Evolutionary conservation across 2,113 vertebrate genomes (phyloP), one percentile per base, ranked within the genome.

Genomic region (Phylloscopus trochiloides): DNA sequence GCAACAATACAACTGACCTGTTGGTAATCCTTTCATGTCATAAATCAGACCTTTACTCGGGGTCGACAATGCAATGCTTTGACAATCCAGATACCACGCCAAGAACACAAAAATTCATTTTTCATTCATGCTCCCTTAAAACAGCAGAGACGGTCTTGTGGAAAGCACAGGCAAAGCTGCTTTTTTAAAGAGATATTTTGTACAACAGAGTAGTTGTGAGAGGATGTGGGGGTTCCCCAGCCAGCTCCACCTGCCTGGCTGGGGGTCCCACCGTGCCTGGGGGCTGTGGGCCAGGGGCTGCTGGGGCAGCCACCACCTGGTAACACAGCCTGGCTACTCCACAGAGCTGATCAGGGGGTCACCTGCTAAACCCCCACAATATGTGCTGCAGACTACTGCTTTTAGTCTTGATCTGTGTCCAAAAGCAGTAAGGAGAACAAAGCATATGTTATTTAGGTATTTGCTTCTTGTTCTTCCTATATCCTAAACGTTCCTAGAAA

Each of bases 171-270:
- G n/a, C 32, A 20, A 70, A 59, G 29, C 43, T 43, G 38, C 12
- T 24, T 31, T 74, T 34, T 74, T 14, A 0, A 3, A 26, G 47
- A 65, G 22, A 4, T 4, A 1, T 0, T 40, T 34, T 19, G 38
- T 29, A 40, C 36, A 40, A 5, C 3, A 0, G 7, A 43, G 42
- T 22, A 29, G 45, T 18, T 5, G 21, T 0, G 2, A 65, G 77
- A 2, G 25, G 67, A 14, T 0, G 0, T 0, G 0, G 38, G 54
- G 29, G 10, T 10, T 28, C 10, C 48, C 25, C 47, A 4, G 40
- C 16, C 6, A 4, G 59, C 36, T 57, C 38, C 43, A 6, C 13
- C 65, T 52, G 70, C 79, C 67, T 72, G 55, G 13, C 45, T 22
- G 54, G 43, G 9, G 5, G 11, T 88, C 57, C 42, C 57, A 12